Evolutionary conservation across 2,113 vertebrate genomes (phyloP), one percentile per base, ranked within the genome.

Genomic region (Alaudala cheleensis): DNA sequence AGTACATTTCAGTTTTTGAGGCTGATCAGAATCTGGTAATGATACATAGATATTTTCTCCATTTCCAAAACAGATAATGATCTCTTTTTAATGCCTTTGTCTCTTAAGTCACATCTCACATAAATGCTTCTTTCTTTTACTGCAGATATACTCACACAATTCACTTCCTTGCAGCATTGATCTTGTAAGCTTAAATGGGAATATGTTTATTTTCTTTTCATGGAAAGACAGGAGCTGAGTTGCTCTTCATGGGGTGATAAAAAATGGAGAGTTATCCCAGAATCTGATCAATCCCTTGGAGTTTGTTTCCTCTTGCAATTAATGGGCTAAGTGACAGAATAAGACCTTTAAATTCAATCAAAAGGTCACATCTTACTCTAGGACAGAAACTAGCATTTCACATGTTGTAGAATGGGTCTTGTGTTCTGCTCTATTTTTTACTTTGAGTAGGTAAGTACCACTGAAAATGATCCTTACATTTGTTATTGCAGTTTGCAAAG

Each of bases 151-250:
- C 50, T 81, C 47, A 47, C 26, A 56, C 40, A 72, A 93, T 96
- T 89, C 42, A 37, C 70, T 45, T 86, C 73, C 50, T 77, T 87
- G 67, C 40, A 69, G 33, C 33, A 73, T 42, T 87, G 81, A 71
- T 90, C 77, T 86, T 88, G 25, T 39, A 69, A 71, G 44, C 28
- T 69, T 74, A 86, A 93, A 71, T 49, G 60, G 39, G 31, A 79
- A 91, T 74, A 40, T 44, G n/a, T 71, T 95, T 96, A 22, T 96
- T 95, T 92, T 92, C 29, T 42, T 73, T 95, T 84, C 62, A 29
- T 33, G 31, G 58, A 33, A 83, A 89, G 47, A 39, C 61, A 79
- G 71, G 39, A 85, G 21, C 31, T 66, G 54, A 79, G 45, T 51
- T 94, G 20, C 10, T 87, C 37, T 90, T 88, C 67, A 37, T 58